phyloP scores from a whole-genome alignment of 2,113 vertebrate species.

The Strix uralensis region DNA sequence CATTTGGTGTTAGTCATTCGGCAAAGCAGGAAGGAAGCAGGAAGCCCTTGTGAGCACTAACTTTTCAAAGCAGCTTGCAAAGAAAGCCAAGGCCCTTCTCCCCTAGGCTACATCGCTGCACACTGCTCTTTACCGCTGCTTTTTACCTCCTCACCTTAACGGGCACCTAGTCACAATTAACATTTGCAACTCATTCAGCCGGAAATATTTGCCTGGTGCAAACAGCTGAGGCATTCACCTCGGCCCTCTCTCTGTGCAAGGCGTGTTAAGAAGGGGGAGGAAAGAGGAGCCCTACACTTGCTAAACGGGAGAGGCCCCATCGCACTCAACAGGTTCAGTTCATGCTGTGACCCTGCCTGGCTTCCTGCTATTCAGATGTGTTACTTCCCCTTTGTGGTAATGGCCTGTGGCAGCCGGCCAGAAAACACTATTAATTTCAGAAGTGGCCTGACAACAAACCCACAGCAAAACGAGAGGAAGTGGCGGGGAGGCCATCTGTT shows the following conservation, averaged over 20 bases:
- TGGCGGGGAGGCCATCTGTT: constrained; percentile 79
- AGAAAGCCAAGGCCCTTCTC: constrained; percentile 3
- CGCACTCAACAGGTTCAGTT: constrained; percentile 74
- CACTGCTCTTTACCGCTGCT: not conserved
- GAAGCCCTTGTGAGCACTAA: constrained; percentile 44
- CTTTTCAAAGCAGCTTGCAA: constrained; percentile 42
- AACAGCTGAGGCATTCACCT: constrained; percentile 45
- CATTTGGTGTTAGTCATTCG: constrained; percentile 48
- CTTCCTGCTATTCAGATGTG: constrained; percentile 81
- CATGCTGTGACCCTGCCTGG: constrained; percentile 73
- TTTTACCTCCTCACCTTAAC: not conserved
- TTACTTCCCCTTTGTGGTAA: constrained; percentile 81
- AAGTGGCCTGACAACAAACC: constrained; percentile 80
- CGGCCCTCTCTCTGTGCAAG: not conserved
- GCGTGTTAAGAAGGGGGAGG: not conserved
- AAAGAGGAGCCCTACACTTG: constrained; percentile 48
- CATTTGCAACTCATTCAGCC: constrained; percentile 38
- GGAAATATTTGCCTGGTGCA: constrained; percentile 46
- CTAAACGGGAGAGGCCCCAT: constrained; percentile 67
- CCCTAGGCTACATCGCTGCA: not conserved
- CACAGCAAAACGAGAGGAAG: constrained; percentile 74
- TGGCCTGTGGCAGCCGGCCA: constrained; percentile 78
- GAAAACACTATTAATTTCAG: constrained; percentile 84
- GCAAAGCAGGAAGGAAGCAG: constrained; percentile 53
- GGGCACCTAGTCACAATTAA: not conserved